These are phyloP conservation scores for Megaceryle alcyon DNA, from an alignment of 2,797 vertebrate genomes.

Conservation along the genomic window DNA sequence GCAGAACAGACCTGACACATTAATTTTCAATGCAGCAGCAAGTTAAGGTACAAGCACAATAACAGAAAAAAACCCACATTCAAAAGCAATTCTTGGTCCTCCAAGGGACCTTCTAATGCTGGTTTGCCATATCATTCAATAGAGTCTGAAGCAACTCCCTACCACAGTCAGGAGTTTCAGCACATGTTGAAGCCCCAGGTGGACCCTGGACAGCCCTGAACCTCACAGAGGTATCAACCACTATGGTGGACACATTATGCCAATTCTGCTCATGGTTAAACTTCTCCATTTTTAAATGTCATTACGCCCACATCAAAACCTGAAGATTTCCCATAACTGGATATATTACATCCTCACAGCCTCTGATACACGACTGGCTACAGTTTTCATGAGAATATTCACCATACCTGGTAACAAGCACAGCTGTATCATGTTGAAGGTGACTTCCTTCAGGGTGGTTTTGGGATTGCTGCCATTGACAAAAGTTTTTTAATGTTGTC, in stretches of 20 bases:
- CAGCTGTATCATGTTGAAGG: slow-evolving; percentile 92
- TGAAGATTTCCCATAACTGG: neutral
- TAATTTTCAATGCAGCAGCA: slow-evolving; percentile 46
- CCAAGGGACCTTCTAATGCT: neutral
- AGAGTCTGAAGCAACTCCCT: neutral
- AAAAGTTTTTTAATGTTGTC: slow-evolving; percentile 97
- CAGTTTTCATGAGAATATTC: neutral
- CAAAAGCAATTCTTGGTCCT: neutral
- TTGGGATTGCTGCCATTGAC: slow-evolving; percentile 96
- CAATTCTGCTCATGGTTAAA: neutral
- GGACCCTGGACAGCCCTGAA: neutral
- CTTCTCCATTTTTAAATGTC: neutral
- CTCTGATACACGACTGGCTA: neutral
- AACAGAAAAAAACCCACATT: neutral
- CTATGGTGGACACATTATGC: neutral
- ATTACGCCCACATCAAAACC: neutral
- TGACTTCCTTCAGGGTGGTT: slow-evolving; percentile 90
- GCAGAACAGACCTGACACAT: slow-evolving; percentile 73
- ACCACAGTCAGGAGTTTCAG: neutral
- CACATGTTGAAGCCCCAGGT: neutral
- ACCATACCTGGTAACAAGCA: slow-evolving; percentile 93
- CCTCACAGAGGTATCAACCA: neutral
- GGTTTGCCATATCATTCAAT: neutral
- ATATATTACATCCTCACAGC: neutral
- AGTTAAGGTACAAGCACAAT: slow-evolving; percentile 19